A percentile compares a stretch with the other conserved stretches of the same genome.
These are phyloP conservation scores for Daphoenositta chrysoptera DNA, from an alignment of 2,113 vertebrate species.

Conservation along the genomic window DNA sequence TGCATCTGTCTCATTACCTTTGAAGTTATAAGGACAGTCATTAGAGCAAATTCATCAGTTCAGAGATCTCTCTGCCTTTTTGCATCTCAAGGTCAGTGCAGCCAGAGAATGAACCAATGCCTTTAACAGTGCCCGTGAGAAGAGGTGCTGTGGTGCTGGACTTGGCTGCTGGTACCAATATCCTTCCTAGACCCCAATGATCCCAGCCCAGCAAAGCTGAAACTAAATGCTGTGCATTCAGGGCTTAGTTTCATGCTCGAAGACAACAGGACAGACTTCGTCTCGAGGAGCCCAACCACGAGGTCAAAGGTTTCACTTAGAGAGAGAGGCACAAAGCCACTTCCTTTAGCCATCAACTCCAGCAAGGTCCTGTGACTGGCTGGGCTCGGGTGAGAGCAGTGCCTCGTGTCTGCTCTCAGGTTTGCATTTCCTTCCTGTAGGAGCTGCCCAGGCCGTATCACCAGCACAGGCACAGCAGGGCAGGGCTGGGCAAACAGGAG, in stretches of 20 bases:
- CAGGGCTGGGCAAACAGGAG: neutral
- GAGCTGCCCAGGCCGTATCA: neutral
- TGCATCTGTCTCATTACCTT: neutral
- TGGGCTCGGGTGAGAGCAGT: fast-evolving
- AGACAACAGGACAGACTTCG: neutral
- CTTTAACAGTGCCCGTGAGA: neutral
- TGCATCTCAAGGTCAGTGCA: neutral
- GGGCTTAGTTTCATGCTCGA: neutral
- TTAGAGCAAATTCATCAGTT: neutral
- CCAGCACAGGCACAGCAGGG: neutral
- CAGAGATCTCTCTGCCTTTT: neutral
- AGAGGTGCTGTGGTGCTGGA: neutral
- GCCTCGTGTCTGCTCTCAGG: neutral
- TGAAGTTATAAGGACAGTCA: neutral
- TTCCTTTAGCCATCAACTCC: neutral
- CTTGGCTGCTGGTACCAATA: neutral
- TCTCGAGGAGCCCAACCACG: neutral
- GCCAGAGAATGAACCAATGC: neutral
- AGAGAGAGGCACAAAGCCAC: neutral
- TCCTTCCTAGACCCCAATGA: neutral
- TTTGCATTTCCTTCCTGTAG: neutral
- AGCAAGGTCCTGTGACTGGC: neutral
- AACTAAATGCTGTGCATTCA: neutral
- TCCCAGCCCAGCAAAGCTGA: neutral
- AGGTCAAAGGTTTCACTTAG: neutral